Base-by-base conservation (phyloP, 1,140 invertebrate species). In the Dendrolimus punctatus region DNA sequence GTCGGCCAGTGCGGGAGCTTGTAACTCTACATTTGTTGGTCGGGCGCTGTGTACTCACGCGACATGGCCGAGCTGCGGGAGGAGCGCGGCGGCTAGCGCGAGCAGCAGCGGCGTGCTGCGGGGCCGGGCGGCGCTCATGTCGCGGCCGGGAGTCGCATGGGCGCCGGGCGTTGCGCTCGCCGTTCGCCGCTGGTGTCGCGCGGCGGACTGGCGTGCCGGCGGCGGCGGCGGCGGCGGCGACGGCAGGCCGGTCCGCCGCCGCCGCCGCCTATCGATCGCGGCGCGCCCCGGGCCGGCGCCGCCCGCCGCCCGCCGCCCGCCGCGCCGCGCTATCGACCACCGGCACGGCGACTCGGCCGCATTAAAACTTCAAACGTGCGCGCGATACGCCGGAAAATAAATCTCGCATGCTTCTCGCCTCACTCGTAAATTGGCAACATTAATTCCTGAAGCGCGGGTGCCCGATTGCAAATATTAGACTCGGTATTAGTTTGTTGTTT, bases 51-150 rank as follows among this genome's bases (percentile, higher is more conserved):
- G 45, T 78, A 85, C 81, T 85, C 58, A 85, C 81, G 75, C 77
- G 59, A 80, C 79, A 71, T 76, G 71, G 53, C 76, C 71, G 40
- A 68, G 71, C 52, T 82, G 77, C 57, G 79, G 79, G 9, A 85
- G 65, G 38, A 79, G 72, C 49, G 73, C 70, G 46, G 73, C 73
- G 58, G 72, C 77, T 46, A 84, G 61, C 55, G 68, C 76, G 45
- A 81, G 58, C 49, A 80, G 71, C 42, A 83, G 65, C 64, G 74
- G 74, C 68, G 68, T 68, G 71, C 68, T 76, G 60, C 64, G 64
- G 56, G 70, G 64, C 60, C 71, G 69, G 55, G 62, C 62, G 62
- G 68, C 75, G 66, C 66, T 80, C 79, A 82, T 84, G 64, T 55
- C 71, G 71, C 68, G 66, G 46, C 49, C 57, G 56, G 55, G 40